Conservation (phyloP, 2,113 vertebrate genomes). For the Sander lucioperca region DNA sequence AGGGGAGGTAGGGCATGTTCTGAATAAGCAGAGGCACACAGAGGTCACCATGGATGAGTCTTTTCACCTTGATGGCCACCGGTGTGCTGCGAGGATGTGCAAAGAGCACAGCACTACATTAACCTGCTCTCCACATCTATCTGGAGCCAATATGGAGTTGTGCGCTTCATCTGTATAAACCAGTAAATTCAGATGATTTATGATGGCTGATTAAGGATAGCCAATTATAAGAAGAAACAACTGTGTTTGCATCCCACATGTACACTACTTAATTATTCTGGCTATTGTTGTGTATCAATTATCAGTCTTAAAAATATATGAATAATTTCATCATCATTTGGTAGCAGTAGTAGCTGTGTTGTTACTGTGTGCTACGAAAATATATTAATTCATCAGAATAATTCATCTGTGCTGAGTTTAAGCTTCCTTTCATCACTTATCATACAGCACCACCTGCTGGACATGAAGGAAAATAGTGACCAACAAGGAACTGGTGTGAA, state of each 20-base stretch:
- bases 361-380: neutral
- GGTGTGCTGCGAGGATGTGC: conserved; percentile 17
- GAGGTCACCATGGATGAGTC: conserved; percentile 51
- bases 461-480: neutral
- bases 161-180: conserved; percentile 2
- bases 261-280: neutral
- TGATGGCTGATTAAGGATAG: neutral
- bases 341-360: neutral
- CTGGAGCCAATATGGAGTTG: neutral
- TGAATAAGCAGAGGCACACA: conserved; percentile 44
- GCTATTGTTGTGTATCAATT: neutral
- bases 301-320: neutral
- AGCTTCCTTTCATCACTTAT: conserved; percentile 43
- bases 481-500: neutral
- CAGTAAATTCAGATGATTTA: conserved; percentile 2
- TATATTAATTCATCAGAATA: neutral
- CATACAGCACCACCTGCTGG: conserved; percentile 73
- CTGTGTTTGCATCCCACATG: neutral
- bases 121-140: conserved; percentile 16
- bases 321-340: neutral
- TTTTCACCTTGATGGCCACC: conserved; percentile 55
- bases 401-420: neutral
- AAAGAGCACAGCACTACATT: conserved; percentile 10
- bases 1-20: conserved; percentile 29
- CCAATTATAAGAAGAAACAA: conserved; percentile 26